Evolutionary conservation across 2,888 invertebrate genomes (phyloP).

Genomic region (Macropis europaea): DNA sequence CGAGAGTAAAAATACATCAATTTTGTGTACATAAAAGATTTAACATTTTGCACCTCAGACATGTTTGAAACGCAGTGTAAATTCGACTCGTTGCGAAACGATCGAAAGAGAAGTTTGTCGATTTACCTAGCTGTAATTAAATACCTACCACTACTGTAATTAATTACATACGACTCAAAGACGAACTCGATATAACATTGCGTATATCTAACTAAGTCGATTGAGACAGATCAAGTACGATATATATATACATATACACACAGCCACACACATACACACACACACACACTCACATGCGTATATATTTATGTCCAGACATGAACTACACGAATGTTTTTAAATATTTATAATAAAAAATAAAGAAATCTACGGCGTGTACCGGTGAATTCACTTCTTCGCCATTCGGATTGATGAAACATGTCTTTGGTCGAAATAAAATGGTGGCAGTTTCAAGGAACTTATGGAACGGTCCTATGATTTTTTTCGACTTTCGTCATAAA

Average conservation of each 20-base stretch:
- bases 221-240: slow-evolving; percentile 62
- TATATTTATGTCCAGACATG: slow-evolving; percentile 65
- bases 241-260: slow-evolving; percentile 29
- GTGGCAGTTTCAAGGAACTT: slow-evolving; percentile 13
- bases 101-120: slow-evolving; percentile 24
- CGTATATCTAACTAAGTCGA: slow-evolving; percentile 59
- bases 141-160: slow-evolving; percentile 51
- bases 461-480: slow-evolving; percentile 12
- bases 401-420: not conserved
- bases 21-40: slow-evolving; percentile 53
- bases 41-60: slow-evolving; percentile 18
- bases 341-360: slow-evolving; percentile 76
- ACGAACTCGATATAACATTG: slow-evolving; percentile 62
- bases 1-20: slow-evolving; percentile 31
- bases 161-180: slow-evolving; percentile 48
- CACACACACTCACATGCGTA: not conserved
- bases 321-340: slow-evolving; percentile 73
- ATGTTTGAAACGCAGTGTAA: slow-evolving; percentile 14
- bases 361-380: slow-evolving; percentile 58
- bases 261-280: slow-evolving; percentile 7
- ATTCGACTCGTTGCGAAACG: slow-evolving; percentile 31
- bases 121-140: slow-evolving; percentile 57
- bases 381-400: slow-evolving; percentile 9
- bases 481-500: not conserved
- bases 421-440: slow-evolving; percentile 39